Evolutionary conservation across 2,113 vertebrate genomes (phyloP), one percentile per base, ranked within the genome.

Genomic region (Romanogobio albipinnatus): DNA sequence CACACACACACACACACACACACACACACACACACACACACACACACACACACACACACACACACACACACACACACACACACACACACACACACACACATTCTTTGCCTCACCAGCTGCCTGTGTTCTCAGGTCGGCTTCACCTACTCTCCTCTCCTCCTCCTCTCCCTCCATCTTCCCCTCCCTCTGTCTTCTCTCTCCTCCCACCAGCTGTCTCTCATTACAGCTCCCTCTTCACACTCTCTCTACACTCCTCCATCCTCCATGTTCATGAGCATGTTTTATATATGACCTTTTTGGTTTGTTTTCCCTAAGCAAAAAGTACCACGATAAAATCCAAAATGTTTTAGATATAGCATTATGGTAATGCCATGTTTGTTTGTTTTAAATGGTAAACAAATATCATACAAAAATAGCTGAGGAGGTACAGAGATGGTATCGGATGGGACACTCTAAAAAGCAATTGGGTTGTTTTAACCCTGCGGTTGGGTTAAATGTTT

Each of bases 161-260:
- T n/a, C 22, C 71, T 75, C 71, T 26, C 43, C 7, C 59, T 64
- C 39, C 22, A 43, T 78, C 76, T 61, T 61, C 24, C 56, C 56
- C 56, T 62, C 58, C 71, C 14, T 62, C 76, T 13, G 2, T 78
- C 29, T 61, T 36, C 56, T n/a, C 33, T 80, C 58, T 80, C 77
- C 58, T 64, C 77, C 36, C 76, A 61, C 77, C 77, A 64, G 36
- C 39, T 80, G 77, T 80, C 77, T 62, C 77, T 80, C 77, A 80
- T 80, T 62, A 79, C 19, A 61, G 53, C 56, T 14, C 36, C 33
- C 56, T 78, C 10, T 53, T 76, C 75, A 6, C 75, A 29, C 26
- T 51, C 8, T 56, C 47, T 58, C 24, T 61, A 53, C 56, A 59
- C 76, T 78, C 19, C 22, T 59, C 4, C 29, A 36, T 58, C 29